Evolutionary conservation across 1,140 invertebrate genomes (phyloP).

Genomic region (Macrocentrus cingulum): DNA sequence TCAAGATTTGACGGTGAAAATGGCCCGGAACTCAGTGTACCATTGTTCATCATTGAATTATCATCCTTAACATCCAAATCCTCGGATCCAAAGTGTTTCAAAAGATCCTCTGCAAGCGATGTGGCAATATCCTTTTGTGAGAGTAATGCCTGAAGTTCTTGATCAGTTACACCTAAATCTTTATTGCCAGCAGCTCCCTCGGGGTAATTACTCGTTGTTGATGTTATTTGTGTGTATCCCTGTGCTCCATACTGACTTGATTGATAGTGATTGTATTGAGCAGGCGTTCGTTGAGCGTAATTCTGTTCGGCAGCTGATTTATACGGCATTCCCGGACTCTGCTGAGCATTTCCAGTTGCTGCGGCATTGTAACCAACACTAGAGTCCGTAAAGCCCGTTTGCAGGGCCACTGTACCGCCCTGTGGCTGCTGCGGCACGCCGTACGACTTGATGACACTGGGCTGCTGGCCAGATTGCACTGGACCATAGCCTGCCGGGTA

Average conservation of each 20-base stretch:
- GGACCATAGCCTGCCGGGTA: conserved; percentile 50
- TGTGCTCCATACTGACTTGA: conserved; percentile 49
- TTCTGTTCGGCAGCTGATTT: conserved; percentile 55
- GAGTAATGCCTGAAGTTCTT: conserved; percentile 71
- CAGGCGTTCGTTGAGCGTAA: conserved; percentile 42
- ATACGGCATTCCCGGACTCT: conserved; percentile 59
- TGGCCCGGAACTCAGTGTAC: conserved; percentile 59
- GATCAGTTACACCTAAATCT: conserved; percentile 64
- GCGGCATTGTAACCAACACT: conserved; percentile 52
- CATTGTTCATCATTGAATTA: conserved; percentile 42
- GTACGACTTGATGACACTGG: conserved; percentile 52
- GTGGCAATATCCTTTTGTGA: conserved; percentile 76
- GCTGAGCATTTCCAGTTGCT: conserved; percentile 55
- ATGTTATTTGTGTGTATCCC: conserved; percentile 54
- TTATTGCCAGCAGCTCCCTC: conserved; percentile 48
- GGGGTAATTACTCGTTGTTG: conserved; percentile 52
- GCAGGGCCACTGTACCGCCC: conserved; percentile 55
- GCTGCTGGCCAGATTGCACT: conserved; percentile 42
- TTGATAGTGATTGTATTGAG: conserved; percentile 30
- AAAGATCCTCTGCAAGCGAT: conserved; percentile 78
- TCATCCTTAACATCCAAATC: conserved; percentile 72
- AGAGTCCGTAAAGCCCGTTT: conserved; percentile 56
- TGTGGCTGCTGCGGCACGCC: conserved; percentile 57
- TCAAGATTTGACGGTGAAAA: conserved; percentile 63
- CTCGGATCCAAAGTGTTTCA: conserved; percentile 78